A percentile compares a stretch with the other conserved stretches of the same genome.
Evolutionary conservation across 2,888 invertebrate species (phyloP).

Genomic region (Nemotelus nigrinus): DNA sequence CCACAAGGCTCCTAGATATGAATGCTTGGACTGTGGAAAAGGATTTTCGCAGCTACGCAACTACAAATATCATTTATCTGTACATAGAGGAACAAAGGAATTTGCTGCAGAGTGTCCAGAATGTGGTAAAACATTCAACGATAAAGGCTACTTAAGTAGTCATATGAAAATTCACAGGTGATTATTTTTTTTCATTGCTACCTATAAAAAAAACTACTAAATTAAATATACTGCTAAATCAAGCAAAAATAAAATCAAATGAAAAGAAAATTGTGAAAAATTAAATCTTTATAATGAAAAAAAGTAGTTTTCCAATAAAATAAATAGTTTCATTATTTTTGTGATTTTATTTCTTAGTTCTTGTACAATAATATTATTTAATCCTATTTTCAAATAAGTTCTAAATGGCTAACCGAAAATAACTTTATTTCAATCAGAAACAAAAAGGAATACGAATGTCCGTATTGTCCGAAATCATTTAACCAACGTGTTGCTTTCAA

Average conservation of each 20-base stretch:
- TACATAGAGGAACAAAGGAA: slow-evolving; percentile 84
- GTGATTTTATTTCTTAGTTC: background rate
- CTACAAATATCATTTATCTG: slow-evolving; percentile 84
- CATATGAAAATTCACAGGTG: slow-evolving; percentile 86
- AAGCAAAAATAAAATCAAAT: background rate
- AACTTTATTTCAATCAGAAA: slow-evolving; percentile 66
- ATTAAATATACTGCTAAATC: background rate
- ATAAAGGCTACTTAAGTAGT: slow-evolving; percentile 83
- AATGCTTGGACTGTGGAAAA: slow-evolving; percentile 81
- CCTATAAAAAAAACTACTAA: background rate
- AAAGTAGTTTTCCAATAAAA: too few relatives aligned
- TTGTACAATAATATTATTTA: background rate
- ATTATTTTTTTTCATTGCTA: background rate
- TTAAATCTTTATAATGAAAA: too few relatives aligned
- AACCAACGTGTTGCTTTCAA: slow-evolving; percentile 89
- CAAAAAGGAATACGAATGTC: slow-evolving; percentile 82
- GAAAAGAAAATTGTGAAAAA: too few relatives aligned
- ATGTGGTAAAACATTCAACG: slow-evolving; percentile 86
- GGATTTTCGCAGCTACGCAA: slow-evolving; percentile 85
- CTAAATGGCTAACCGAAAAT: background rate
- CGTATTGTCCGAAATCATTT: slow-evolving; percentile 83
- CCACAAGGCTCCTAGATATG: slow-evolving; percentile 68
- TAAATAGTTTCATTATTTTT: too few relatives aligned
- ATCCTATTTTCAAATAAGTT: background rate
- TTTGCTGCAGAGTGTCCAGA: slow-evolving; percentile 77